These are phyloP conservation scores for Drosophila niveifrons DNA, from an alignment of 2,888 invertebrate genomes.

Conservation along the genomic window DNA sequence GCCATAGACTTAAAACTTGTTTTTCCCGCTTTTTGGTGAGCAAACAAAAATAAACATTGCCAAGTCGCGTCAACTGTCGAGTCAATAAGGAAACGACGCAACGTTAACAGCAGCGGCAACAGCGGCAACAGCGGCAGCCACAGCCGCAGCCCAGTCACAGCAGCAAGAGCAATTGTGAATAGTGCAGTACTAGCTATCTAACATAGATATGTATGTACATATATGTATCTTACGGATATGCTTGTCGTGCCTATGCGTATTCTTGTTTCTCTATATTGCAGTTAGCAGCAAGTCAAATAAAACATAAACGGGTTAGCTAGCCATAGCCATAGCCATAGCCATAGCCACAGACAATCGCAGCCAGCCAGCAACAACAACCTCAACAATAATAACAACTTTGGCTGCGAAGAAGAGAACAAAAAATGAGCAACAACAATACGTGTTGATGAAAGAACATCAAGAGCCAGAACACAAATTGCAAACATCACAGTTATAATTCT, in stretches of 20 bases:
- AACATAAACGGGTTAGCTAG: conserved; percentile 75
- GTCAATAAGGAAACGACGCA: conserved; percentile 68
- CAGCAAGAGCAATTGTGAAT: neutral
- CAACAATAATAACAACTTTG: conserved; percentile 33
- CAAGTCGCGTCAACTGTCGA: conserved; percentile 40
- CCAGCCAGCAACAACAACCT: conserved; percentile 29
- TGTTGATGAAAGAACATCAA: conserved; percentile 28
- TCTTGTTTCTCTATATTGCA: conserved; percentile 43
- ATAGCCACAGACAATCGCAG: conserved; percentile 22
- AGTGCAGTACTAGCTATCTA: conserved; percentile 40
- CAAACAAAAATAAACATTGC: conserved; percentile 71
- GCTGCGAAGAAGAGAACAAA: conserved; percentile 36
- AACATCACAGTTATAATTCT: conserved; percentile 44
- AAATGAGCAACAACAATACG: conserved; percentile 28
- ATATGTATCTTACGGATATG: conserved; percentile 66
- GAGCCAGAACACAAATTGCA: conserved; percentile 53
- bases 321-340: conserved; percentile 43
- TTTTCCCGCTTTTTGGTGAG: conserved; percentile 66
- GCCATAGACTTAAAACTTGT: conserved; percentile 70
- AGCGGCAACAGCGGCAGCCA: neutral
- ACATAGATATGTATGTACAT: conserved; percentile 53
- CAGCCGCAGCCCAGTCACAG: neutral
- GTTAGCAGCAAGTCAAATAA: conserved; percentile 67
- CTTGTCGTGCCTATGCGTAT: conserved; percentile 57
- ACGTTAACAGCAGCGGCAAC: conserved; percentile 7